Conservation (phyloP, 2,797 vertebrate genomes). For the Protosalanx chinensis region DNA sequence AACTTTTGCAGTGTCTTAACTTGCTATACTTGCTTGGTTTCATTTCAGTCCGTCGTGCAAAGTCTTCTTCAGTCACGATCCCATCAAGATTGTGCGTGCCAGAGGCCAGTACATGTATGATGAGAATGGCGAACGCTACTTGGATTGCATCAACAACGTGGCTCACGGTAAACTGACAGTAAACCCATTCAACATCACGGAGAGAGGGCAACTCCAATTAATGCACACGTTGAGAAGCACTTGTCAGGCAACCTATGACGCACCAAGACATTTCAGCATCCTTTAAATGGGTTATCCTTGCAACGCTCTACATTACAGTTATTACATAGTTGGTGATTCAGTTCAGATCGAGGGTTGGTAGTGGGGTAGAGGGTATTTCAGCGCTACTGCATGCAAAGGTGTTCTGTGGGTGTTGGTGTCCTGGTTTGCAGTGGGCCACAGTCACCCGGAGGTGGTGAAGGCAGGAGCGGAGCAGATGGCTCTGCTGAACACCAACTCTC, state of each 20-base stretch:
- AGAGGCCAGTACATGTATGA: slow-evolving; percentile 94
- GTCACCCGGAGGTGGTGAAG: slow-evolving; percentile 87
- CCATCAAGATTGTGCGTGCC: slow-evolving; percentile 90
- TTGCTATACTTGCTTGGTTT: background rate
- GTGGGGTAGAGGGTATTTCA: too few species aligned
- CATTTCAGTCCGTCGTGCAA: slow-evolving; percentile 88
- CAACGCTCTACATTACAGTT: too few species aligned
- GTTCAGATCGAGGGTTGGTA: too few species aligned
- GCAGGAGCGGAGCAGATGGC: slow-evolving; percentile 91
- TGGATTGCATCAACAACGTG: slow-evolving; percentile 98
- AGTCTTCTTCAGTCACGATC: slow-evolving; percentile 92
- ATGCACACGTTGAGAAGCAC: background rate
- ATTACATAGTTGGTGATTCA: too few species aligned
- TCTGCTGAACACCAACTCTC: slow-evolving; percentile 90
- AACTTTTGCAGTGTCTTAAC: background rate
- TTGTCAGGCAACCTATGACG: too few species aligned
- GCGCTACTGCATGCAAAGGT: too few species aligned
- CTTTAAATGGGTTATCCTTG: too few species aligned
- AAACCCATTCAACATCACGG: too few species aligned
- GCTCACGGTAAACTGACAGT: slow-evolving; percentile 82
- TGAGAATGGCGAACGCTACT: slow-evolving; percentile 82
- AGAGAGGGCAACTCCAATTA: background rate
- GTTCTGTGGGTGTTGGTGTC: background rate
- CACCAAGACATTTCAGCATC: too few species aligned
- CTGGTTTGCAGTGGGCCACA: slow-evolving; percentile 83